A percentile compares a stretch with the other conserved stretches of the same genome.
Conservation (phyloP, 92 coral and sea anemone species). For the Phymanthus crucifer region DNA sequence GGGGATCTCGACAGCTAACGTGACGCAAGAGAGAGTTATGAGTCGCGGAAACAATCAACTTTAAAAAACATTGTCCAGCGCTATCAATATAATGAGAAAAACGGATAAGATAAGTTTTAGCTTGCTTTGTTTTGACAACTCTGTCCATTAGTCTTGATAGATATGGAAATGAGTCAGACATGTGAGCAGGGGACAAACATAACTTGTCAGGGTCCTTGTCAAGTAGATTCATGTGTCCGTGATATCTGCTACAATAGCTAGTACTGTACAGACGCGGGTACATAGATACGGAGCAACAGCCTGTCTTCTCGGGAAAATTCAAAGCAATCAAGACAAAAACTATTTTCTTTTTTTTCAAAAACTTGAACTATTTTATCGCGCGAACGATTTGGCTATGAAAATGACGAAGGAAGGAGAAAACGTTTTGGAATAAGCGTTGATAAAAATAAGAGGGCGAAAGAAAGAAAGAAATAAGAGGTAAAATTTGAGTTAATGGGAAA, state of each 20-base stretch:
- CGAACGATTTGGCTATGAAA: too few species aligned
- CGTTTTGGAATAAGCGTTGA: too few species aligned
- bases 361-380: too few species aligned
- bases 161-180: not conserved
- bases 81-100: not conserved
- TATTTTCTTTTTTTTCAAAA: too few species aligned
- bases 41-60: conserved; percentile 8
- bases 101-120: not conserved
- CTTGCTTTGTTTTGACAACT: conserved; percentile 1
- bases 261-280: too few species aligned
- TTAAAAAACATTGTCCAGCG: not conserved
- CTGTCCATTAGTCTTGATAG: not conserved
- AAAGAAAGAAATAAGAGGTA: too few species aligned
- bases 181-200: not conserved
- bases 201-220: not conserved
- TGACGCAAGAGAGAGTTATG: not conserved
- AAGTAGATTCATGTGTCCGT: not conserved
- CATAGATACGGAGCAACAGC: not conserved
- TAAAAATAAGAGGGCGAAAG: too few species aligned
- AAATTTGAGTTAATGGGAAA: too few species aligned
- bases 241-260: not conserved
- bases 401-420: too few species aligned
- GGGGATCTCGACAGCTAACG: not conserved
- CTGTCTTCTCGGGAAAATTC: too few species aligned
- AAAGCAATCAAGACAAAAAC: too few species aligned